phyloP scores from a whole-genome alignment of 2,888 invertebrate species.

The Heliconius erato region DNA sequence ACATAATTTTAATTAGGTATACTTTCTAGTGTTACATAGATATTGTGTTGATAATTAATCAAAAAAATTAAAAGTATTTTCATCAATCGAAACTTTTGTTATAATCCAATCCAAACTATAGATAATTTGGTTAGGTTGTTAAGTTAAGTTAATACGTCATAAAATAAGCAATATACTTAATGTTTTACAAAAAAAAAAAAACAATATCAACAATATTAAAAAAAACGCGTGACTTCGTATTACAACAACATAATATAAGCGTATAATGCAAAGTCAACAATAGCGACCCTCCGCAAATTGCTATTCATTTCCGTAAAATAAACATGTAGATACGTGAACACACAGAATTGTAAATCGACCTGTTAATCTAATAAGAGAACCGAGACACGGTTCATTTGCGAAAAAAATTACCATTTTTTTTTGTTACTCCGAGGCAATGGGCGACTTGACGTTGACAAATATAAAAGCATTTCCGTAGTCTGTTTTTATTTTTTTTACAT shows the following conservation, averaged over 20 bases:
- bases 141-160: too few relatives aligned
- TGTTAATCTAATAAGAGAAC: slow-evolving; percentile 85
- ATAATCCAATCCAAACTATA: too few relatives aligned
- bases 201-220: background rate
- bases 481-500: slow-evolving; percentile 69
- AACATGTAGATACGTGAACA: slow-evolving; percentile 77
- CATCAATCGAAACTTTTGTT: too few relatives aligned
- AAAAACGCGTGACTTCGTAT: background rate
- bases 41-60: too few relatives aligned
- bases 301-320: slow-evolving; percentile 85
- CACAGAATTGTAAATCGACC: slow-evolving; percentile 85
- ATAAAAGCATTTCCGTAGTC: slow-evolving; percentile 80
- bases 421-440: slow-evolving; percentile 63
- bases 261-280: slow-evolving; percentile 76
- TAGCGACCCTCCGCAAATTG: slow-evolving; percentile 73
- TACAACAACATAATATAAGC: slow-evolving; percentile 26
- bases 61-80: too few relatives aligned
- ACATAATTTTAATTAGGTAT: too few relatives aligned
- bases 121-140: too few relatives aligned
- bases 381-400: slow-evolving; percentile 83
- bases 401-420: slow-evolving; percentile 79
- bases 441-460: slow-evolving; percentile 83
- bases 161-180: too few relatives aligned
- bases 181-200: background rate
- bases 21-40: too few relatives aligned